Base-by-base conservation (phyloP, 2,888 invertebrate species). In the Tipula unca region DNA sequence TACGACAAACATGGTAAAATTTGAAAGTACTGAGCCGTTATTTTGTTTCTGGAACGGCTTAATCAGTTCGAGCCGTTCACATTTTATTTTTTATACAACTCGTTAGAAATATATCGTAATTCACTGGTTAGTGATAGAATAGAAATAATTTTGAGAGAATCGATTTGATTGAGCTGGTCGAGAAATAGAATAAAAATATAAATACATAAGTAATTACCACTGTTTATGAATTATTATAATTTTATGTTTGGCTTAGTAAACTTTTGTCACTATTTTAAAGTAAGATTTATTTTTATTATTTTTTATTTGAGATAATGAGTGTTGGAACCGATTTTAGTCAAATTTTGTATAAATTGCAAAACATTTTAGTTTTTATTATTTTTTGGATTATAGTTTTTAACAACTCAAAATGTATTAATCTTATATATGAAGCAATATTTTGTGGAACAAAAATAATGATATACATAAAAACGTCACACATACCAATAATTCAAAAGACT, bases 271-370 rank as follows among this genome's bases (percentile, higher is more conserved):
- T 4, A 10, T 20, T 69, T 69, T 6, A 25, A 69, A 69, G 10
- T 69, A 69, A 69, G 69, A 25, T 69, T 69, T 69, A 69, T 48
- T 54, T 54, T 48, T 69, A 25, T 69, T 69, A 25, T 69, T 25
- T 25, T 69, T 69, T 69, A 69, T 69, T 69, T 69, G 69, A 69
- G 69, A 69, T 69, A 69, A 69, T 69, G 69, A 69, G 69, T 69
- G 69, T 69, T 69, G 69, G 69, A 69, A 69, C 8, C 8, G 25
- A 69, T 69, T 69, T 69, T 69, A 69, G 69, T 69, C 69, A 69
- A 69, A 69, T 10, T 25, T 25, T 69, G 69, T 25, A 25, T 69
- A 69, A 69, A 69, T 69, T 69, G 25, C 69, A 69, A 69, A 69
- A 25, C 10, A 69, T 69, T 69, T 69, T 32, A 25, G 25, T 69